Base-by-base conservation (phyloP, 2,797 vertebrate genomes). In the Melanotaenia parkinsoni region DNA sequence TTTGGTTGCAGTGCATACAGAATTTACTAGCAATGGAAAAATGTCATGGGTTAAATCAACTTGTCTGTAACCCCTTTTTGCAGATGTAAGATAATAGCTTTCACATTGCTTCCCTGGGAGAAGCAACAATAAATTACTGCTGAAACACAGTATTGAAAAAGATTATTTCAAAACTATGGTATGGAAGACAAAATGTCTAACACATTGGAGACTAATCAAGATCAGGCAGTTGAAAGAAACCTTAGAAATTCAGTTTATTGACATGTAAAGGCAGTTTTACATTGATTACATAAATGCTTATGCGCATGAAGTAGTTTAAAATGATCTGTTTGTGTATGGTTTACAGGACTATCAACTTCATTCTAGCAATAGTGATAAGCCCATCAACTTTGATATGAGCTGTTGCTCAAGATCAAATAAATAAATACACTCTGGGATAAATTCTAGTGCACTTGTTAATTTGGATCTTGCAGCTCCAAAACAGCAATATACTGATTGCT, bases 311-410 rank as follows among this genome's bases (percentile, higher is more conserved):
- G 61, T 75, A 5, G 43, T 45, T 45, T 45, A 45, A 45, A 16
- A 20, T 6, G 5, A 5, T 43, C 38, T 43, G 43, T 40, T 16
- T 40, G 14, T 70, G 63, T 74, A 76, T 65, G 86, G 77, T 84
- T 88, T 85, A 82, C 58, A 58, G 72, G 74, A 86, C 88, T 82
- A 82, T 62, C 47, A 62, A 57, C 75, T 81, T 68, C n/a, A 67
- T 81, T 72, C 76, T 76, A 78, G 67, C 58, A 45, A 68, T 62
- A 83, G 67, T 54, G 7, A 40, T 65, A 63, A 58, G 59, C 69
- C 80, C 79, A 82, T 88, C 74, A 81, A 86, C 84, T 90, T 72
- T 72, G 65, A 88, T 83, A 74, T 68, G 80, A 87, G 80, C 74
- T 62, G 77, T 82, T 85, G 67, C 73, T 82, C 30, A 11, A 85